Evolutionary conservation across 2,888 invertebrate species (phyloP).

Genomic region (Octodonta nipae): DNA sequence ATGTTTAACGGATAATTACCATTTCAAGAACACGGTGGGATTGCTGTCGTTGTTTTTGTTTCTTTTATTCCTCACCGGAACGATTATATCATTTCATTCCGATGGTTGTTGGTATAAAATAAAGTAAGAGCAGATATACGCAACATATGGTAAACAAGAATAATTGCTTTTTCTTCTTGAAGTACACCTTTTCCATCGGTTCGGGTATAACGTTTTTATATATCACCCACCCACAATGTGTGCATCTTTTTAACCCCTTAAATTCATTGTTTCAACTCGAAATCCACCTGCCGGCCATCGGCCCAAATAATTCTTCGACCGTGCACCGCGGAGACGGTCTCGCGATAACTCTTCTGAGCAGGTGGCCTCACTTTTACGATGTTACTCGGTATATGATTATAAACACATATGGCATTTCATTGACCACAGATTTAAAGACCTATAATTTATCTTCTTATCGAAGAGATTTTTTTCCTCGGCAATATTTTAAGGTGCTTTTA

Average conservation of each 20-base stretch:
- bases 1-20: too few relatives aligned
- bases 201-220: slow-evolving; percentile 14
- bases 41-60: neutral
- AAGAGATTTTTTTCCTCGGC: slow-evolving; percentile 25
- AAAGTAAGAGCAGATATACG: too few relatives aligned
- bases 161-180: slow-evolving; percentile 20
- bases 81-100: neutral
- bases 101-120: too few relatives aligned
- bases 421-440: slow-evolving; percentile 15
- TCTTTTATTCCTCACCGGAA: neutral
- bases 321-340: neutral
- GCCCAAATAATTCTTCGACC: slow-evolving; percentile 14
- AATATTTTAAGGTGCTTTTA: too few relatives aligned
- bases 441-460: slow-evolving; percentile 16
- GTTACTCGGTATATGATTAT: slow-evolving; percentile 13
- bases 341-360: slow-evolving; percentile 12
- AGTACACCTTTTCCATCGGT: slow-evolving; percentile 23
- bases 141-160: slow-evolving; percentile 21
- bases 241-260: slow-evolving; percentile 13
- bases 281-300: slow-evolving; percentile 16
- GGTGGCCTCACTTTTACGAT: slow-evolving; percentile 11
- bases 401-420: slow-evolving; percentile 13
- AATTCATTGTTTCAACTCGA: slow-evolving; percentile 16
- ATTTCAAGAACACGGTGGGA: too few relatives aligned
- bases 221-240: slow-evolving; percentile 16